Evolutionary conservation across 2,113 vertebrate species (phyloP).

Genomic region (Xiphophorus hellerii): DNA sequence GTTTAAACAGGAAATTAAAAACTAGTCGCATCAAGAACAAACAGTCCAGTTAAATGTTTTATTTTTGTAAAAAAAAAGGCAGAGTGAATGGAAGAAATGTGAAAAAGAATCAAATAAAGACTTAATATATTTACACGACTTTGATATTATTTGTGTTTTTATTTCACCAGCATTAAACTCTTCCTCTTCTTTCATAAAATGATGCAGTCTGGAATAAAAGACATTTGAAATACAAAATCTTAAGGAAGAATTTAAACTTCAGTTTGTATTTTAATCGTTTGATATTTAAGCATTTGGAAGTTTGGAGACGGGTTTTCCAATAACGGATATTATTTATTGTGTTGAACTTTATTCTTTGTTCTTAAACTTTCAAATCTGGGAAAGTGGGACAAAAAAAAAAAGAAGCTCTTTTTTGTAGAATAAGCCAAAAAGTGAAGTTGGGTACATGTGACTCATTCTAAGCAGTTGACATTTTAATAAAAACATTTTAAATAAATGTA

Average conservation of each 20-base stretch:
- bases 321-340: no score
- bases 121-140: slow-evolving; percentile 42
- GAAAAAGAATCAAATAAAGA: slow-evolving; percentile 58
- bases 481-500: no score
- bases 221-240: neutral
- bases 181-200: neutral
- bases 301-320: neutral
- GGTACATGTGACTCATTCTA: no score
- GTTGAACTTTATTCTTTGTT: neutral
- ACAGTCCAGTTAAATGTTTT: slow-evolving; percentile 24
- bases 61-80: slow-evolving; percentile 53
- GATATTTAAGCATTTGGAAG: neutral
- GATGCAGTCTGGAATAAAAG: neutral
- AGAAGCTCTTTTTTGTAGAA: no score
- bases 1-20: neutral
- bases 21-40: neutral
- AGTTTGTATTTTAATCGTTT: neutral
- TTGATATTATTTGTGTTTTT: no score
- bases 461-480: no score
- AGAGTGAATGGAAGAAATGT: slow-evolving; percentile 24
- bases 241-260: neutral
- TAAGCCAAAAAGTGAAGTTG: no score
- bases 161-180: no score
- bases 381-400: no score
- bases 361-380: neutral